Base-by-base conservation (phyloP, 2,797 vertebrate genomes). In the Brachyrhaphis roseni region DNA sequence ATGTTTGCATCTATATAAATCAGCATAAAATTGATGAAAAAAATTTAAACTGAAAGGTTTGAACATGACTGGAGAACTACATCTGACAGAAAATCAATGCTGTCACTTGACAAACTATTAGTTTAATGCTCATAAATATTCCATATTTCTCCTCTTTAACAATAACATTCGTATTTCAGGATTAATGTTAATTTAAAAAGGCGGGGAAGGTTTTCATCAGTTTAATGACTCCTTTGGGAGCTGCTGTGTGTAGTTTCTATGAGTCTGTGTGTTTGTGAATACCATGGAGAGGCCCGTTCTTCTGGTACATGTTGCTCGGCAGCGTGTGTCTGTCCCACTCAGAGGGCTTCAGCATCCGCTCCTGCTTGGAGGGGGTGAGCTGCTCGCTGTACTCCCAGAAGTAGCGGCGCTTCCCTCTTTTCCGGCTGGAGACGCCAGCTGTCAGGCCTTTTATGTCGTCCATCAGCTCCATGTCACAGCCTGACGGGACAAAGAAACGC, bases 351-450 rank as follows among this genome's bases (percentile, higher is more conserved):
- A 99, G 96, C 96, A 98, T 97, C 57, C 97, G 97, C 86, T 99
- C 98, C 86, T 98, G 98, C 80, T 99, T 98, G 5, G 96, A 96
- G 2, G 98, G 97, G 0, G 96, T 97, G 83, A 99, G 95, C 68
- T 99, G 98, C 87, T 99, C 98, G 0, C 98, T 99, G 92, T 99
- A 99, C 83, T 99, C 98, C 98, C 98, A 99, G 93, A 99, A 99
- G 91, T 99, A 99, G 88, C 98, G 95, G 53, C 98, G 94, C 89
- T 99, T 99, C 79, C 98, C 97, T 93, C 98, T 96, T 89, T 99
- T 99, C 83, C 98, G 87, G 81, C 89, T 97, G 87, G 96, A 97
- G 83, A 97, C 96, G 83, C 97, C 93, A 7, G 98, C 96, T 16
- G 97, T 97, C 93, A 98, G 94, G 80, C 98, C 98, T 95, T 98